Percentiles rank a stretch among this genome's conserved stretches.
phyloP scores from a whole-genome alignment of 1,140 invertebrate species.

The Popillia japonica region DNA sequence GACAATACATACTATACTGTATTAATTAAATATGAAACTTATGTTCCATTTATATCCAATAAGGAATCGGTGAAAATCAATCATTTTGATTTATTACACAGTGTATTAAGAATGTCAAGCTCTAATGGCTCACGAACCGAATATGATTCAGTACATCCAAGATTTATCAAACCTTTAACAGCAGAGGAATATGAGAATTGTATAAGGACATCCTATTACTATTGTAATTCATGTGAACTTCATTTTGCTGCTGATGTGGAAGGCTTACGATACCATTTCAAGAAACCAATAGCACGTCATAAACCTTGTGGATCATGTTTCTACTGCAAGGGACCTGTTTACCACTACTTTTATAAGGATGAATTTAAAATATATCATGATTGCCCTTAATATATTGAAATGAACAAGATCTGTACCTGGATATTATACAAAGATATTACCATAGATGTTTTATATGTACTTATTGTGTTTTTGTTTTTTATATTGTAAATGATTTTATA shows the following conservation, averaged over 20 bases:
- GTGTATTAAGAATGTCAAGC: neutral
- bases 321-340: constrained; percentile 51
- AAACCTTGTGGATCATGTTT: constrained; percentile 50
- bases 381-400: constrained; percentile 41
- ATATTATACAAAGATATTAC: neutral
- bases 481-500: neutral
- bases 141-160: constrained; percentile 53
- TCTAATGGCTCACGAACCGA: constrained; percentile 41
- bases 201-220: constrained; percentile 49
- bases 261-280: constrained; percentile 51
- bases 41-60: neutral
- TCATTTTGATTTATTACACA: neutral
- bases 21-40: neutral
- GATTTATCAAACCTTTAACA: constrained; percentile 49
- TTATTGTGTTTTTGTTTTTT: neutral
- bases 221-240: constrained; percentile 49
- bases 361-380: constrained; percentile 49
- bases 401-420: neutral
- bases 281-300: constrained; percentile 47
- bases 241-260: constrained; percentile 50
- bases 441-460: neutral
- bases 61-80: too few relatives aligned
- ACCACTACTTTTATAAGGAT: constrained; percentile 48
- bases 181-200: constrained; percentile 46
- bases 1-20: neutral